Evolutionary conservation across 2,888 invertebrate species (phyloP).

Genomic region (Macropis europaea): DNA sequence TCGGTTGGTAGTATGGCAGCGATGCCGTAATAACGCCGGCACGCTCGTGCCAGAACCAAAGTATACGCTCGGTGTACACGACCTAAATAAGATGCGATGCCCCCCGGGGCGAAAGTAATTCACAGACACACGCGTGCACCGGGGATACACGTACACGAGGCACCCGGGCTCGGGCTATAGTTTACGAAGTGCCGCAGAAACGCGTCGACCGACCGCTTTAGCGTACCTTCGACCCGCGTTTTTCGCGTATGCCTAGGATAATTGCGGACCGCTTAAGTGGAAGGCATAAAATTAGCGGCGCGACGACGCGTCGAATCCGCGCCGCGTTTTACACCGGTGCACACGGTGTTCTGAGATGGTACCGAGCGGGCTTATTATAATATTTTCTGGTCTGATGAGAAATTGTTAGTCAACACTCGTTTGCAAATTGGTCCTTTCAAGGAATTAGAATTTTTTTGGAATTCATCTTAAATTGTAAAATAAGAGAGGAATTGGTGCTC

Average conservation of each 20-base stretch:
- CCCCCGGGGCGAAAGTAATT: constrained; percentile 80
- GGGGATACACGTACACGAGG: constrained; percentile 24
- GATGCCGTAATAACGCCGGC: constrained; percentile 65
- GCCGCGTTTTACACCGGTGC: neutral
- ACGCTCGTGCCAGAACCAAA: constrained; percentile 66
- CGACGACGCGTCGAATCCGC: neutral
- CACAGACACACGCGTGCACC: constrained; percentile 68
- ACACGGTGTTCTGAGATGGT: too few species aligned
- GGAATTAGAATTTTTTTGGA: too few species aligned
- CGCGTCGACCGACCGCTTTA: constrained; percentile 30
- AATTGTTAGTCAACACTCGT: too few species aligned
- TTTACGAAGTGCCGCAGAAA: constrained; percentile 48
- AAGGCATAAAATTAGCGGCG: constrained; percentile 20
- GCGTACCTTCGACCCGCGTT: constrained; percentile 36
- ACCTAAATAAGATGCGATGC: constrained; percentile 80
- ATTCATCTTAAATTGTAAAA: too few species aligned
- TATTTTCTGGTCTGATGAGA: too few species aligned
- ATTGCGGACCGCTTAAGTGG: constrained; percentile 10
- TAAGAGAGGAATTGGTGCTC: too few species aligned
- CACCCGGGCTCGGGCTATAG: constrained; percentile 43
- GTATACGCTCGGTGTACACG: constrained; percentile 77
- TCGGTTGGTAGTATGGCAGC: constrained; percentile 25
- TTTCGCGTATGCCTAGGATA: constrained; percentile 18
- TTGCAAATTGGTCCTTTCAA: too few species aligned
- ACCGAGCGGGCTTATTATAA: too few species aligned